Evolutionary conservation across 2,113 vertebrate genomes (phyloP).

Genomic region (Pterocles burchelli): DNA sequence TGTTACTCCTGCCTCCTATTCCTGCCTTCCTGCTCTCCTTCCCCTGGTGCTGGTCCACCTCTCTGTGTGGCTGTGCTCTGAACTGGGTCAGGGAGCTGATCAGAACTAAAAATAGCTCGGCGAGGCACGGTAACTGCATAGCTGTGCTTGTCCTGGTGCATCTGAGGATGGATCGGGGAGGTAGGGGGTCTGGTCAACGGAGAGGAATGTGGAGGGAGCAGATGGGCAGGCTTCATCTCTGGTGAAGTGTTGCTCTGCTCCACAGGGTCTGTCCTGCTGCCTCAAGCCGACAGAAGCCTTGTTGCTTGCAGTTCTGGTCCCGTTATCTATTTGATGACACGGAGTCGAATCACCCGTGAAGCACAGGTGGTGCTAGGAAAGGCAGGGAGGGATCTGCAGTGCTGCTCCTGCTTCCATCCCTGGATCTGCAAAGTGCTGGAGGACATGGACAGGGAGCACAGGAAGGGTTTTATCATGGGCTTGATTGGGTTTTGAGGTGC

Average conservation of each 20-base stretch:
- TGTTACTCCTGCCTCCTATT: background rate
- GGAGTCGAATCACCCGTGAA: background rate
- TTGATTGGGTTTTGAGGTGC: background rate
- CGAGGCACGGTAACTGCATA: background rate
- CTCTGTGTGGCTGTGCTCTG: background rate
- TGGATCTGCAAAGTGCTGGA: background rate
- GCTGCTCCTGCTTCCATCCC: background rate
- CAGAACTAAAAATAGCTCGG: slow-evolving; percentile 31
- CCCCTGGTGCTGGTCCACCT: background rate
- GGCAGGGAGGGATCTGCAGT: background rate
- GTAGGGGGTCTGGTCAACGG: background rate
- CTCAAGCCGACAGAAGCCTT: background rate
- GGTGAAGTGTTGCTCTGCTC: background rate
- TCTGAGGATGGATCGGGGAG: background rate
- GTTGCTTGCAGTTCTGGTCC: background rate
- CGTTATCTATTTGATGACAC: background rate
- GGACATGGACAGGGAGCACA: background rate
- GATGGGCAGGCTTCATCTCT: background rate
- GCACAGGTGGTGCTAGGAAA: background rate
- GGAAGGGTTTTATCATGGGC: background rate
- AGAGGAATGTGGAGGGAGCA: background rate
- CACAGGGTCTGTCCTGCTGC: background rate
- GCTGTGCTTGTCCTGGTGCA: background rate
- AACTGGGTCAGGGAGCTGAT: slow-evolving; percentile 61
- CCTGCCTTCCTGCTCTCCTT: background rate